Evolutionary conservation across 1,140 invertebrate species (phyloP).

Genomic region (Drosophila trapezifrons): DNA sequence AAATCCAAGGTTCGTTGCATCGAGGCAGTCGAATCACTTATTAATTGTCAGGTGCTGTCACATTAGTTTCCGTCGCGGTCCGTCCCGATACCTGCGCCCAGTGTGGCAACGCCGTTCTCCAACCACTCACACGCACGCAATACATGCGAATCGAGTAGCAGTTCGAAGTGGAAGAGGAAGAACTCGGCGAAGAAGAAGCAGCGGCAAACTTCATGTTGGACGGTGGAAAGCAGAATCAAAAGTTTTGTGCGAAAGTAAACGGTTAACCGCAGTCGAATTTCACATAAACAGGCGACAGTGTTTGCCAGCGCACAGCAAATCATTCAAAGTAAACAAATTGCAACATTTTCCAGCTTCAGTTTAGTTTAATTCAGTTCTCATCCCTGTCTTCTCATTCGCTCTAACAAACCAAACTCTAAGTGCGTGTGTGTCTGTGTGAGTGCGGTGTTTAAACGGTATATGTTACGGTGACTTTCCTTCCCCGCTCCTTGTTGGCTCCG

Average conservation of each 20-base stretch:
- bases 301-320: not conserved
- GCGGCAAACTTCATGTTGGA: constrained; percentile 74
- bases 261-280: constrained; percentile 5
- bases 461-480: constrained; percentile 12
- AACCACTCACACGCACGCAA: constrained; percentile 58
- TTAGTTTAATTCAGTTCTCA: constrained; percentile 13
- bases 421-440: constrained; percentile 31
- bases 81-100: constrained; percentile 33
- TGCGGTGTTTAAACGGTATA: constrained; percentile 45
- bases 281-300: not conserved
- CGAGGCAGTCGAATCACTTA: constrained; percentile 3
- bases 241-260: constrained; percentile 47
- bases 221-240: constrained; percentile 46
- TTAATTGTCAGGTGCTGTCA: constrained; percentile 31
- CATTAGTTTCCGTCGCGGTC: constrained; percentile 9
- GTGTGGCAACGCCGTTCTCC: constrained; percentile 61
- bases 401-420: constrained; percentile 43
- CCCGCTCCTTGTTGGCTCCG: not conserved
- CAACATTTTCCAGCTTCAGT: constrained; percentile 20
- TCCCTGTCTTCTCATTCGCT: constrained; percentile 23
- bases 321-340: constrained; percentile 24
- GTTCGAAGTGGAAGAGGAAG: constrained; percentile 57
- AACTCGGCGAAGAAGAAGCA: constrained; percentile 64
- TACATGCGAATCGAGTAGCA: constrained; percentile 68
- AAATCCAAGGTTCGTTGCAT: not conserved